Conservation (phyloP, 2,113 vertebrate genomes). For the Apeltes quadracus region DNA sequence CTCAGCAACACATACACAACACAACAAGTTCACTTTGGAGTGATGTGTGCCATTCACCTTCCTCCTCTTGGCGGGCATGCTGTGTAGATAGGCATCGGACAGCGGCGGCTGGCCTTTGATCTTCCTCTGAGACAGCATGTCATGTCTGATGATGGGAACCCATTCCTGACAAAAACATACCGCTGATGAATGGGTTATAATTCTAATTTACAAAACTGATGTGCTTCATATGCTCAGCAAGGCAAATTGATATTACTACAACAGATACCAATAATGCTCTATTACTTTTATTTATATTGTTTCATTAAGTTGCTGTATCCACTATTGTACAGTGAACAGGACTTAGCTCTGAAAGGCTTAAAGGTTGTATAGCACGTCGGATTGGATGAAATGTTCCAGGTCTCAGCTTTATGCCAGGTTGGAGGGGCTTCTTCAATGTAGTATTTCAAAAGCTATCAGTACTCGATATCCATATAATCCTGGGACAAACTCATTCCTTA, state of each 20-base stretch:
- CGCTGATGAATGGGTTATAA: not conserved
- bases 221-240: not conserved
- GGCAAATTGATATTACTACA: no score
- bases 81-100: constrained; percentile 88
- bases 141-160: constrained; percentile 89
- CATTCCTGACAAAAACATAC: constrained; percentile 80
- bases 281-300: no score
- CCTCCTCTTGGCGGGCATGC: constrained; percentile 90
- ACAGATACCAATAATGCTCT: no score
- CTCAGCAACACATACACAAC: no score
- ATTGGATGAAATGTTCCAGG: not conserved
- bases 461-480: not conserved
- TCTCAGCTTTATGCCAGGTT: not conserved
- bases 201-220: not conserved
- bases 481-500: constrained; percentile 61
- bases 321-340: no score
- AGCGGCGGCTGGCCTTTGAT: constrained; percentile 86
- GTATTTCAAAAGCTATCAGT: not conserved
- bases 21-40: not conserved
- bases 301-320: no score
- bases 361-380: not conserved
- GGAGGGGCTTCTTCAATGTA: not conserved
- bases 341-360: not conserved
- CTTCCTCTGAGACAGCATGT: constrained; percentile 88
- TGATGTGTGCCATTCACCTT: constrained; percentile 75